A percentile compares a stretch with the other conserved stretches of the same genome.
These are phyloP conservation scores for Alsophila aescularia DNA, from an alignment of 2,888 invertebrate genomes.

Conservation along the genomic window DNA sequence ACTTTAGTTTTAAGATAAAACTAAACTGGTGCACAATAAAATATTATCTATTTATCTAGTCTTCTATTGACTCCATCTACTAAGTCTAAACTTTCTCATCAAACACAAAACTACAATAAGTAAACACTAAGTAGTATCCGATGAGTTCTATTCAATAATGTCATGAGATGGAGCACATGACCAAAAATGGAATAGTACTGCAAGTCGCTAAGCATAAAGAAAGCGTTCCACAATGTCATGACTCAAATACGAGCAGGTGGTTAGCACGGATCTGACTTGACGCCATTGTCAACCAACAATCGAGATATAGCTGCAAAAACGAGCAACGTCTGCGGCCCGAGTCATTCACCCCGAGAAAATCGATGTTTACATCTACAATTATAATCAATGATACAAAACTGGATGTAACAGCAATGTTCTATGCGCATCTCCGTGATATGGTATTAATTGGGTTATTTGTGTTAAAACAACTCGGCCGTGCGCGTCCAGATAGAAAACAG, in stretches of 20 bases:
- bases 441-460: conserved; percentile 21
- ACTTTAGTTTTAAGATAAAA: no score
- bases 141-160: not conserved
- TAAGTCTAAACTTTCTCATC: no score
- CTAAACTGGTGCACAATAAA: no score
- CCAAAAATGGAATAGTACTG: conserved; percentile 15
- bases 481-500: conserved; percentile 7
- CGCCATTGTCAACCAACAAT: conserved; percentile 58
- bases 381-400: conserved; percentile 52
- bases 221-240: conserved; percentile 21
- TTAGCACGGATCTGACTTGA: conserved; percentile 44
- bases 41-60: no score
- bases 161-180: not conserved
- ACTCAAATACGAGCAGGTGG: conserved; percentile 33
- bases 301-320: conserved; percentile 57
- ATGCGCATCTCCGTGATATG: conserved; percentile 40
- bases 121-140: not conserved
- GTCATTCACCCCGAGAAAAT: conserved; percentile 69
- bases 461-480: not conserved
- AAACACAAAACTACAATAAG: not conserved
- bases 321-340: conserved; percentile 36
- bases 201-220: conserved; percentile 21
- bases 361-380: conserved; percentile 53
- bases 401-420: conserved; percentile 43
- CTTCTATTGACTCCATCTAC: no score